These are phyloP conservation scores for Micrasema longulum DNA, from an alignment of 1,140 invertebrate species.

Conservation along the genomic window DNA sequence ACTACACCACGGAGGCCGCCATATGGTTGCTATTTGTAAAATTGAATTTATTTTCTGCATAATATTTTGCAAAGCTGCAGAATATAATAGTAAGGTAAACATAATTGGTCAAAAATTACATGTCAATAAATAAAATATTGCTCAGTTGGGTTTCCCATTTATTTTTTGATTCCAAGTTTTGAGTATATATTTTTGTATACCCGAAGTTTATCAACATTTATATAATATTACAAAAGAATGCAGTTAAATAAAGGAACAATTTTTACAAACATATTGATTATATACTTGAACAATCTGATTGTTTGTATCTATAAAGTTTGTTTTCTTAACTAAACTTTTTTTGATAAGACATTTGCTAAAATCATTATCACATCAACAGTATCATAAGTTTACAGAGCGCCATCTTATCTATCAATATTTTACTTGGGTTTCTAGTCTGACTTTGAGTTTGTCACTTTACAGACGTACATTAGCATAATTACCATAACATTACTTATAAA, in stretches of 20 bases:
- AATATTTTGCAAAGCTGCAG: no score
- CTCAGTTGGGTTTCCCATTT: no score
- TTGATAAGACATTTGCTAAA: slow-evolving; percentile 9
- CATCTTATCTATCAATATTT: not conserved
- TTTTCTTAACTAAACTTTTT: not conserved
- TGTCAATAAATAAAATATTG: no score
- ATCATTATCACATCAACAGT: slow-evolving; percentile 3
- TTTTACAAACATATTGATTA: not conserved
- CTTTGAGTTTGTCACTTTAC: no score
- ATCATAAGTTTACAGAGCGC: not conserved
- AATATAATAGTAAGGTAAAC: no score
- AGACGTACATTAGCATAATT: not conserved
- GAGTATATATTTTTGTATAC: no score
- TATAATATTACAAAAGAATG: not conserved
- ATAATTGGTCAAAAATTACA: no score
- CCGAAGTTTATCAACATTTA: not conserved
- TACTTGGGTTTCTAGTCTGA: no score
- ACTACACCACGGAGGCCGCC: no score
- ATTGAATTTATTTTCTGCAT: no score
- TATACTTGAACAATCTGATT: not conserved
- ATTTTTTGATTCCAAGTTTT: no score
- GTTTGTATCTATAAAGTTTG: not conserved
- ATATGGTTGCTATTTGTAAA: no score
- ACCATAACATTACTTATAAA: not conserved
- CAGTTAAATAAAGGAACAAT: not conserved